phyloP scores from a whole-genome alignment of 1,140 invertebrate species.

The Zeugodacus cucurbitae region DNA sequence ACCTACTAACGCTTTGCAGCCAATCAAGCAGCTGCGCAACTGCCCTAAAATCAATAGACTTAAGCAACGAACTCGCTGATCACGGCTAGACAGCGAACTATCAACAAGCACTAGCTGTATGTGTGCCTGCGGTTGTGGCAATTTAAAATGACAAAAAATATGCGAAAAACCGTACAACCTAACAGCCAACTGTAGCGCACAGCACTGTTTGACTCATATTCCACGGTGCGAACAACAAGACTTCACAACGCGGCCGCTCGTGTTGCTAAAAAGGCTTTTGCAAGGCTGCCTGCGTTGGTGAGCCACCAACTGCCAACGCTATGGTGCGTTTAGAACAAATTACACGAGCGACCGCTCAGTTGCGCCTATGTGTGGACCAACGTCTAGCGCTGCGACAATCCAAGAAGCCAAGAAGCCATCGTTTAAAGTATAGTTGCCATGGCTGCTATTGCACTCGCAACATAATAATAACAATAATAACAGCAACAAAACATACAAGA shows the following conservation, averaged over 20 bases:
- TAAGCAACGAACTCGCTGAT: conserved; percentile 31
- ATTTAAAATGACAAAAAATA: conserved; percentile 26
- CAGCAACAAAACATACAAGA: not conserved
- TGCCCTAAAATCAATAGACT: conserved; percentile 12
- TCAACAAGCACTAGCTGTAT: not conserved
- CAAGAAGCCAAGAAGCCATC: too few species aligned
- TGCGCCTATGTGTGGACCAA: not conserved
- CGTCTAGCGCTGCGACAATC: not conserved
- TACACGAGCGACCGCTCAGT: conserved; percentile 3
- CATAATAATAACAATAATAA: not conserved
- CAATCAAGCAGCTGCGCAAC: not conserved
- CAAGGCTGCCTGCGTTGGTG: not conserved
- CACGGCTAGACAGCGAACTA: too few species aligned
- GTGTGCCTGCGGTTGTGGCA: not conserved
- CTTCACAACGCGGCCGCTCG: too few species aligned
- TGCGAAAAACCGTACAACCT: not conserved
- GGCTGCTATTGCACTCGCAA: too few species aligned
- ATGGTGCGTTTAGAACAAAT: conserved; percentile 36
- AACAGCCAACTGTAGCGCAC: not conserved
- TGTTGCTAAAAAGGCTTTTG: not conserved
- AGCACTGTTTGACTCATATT: not conserved
- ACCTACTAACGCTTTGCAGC: not conserved
- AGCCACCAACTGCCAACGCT: conserved; percentile 9
- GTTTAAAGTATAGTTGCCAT: too few species aligned
- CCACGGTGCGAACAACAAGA: not conserved